A percentile compares a stretch with the other conserved stretches of the same genome.
These are phyloP conservation scores for Pandion haliaetus DNA, from an alignment of 2,113 vertebrate species.

Conservation along the genomic window DNA sequence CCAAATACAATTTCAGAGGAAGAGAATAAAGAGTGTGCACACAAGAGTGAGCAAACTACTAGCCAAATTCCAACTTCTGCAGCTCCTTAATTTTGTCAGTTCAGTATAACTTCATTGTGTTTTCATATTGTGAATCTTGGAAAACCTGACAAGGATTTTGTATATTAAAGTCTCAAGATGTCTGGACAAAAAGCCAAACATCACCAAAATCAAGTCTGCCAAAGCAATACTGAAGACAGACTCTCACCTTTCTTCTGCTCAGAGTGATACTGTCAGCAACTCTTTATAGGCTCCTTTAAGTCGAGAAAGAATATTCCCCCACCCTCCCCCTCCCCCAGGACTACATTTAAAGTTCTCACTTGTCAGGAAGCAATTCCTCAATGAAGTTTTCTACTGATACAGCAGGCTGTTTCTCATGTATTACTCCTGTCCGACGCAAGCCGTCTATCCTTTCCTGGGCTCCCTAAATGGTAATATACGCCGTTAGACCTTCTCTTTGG, in stretches of 20 bases:
- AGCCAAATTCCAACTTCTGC: neutral
- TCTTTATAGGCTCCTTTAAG: neutral
- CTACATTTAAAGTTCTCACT: conserved; percentile 74
- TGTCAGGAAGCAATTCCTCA: conserved; percentile 95
- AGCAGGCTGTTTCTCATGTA: conserved; percentile 93
- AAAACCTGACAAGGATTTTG: neutral
- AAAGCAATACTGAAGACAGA: neutral
- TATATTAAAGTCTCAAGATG: neutral
- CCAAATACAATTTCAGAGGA: neutral
- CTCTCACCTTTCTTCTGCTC: neutral
- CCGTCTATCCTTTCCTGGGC: conserved; percentile 94
- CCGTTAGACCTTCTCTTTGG: neutral
- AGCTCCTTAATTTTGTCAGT: neutral
- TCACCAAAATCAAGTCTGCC: neutral
- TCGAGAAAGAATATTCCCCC: neutral
- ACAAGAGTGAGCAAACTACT: neutral
- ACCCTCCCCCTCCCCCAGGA: neutral
- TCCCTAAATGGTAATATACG: conserved; percentile 74
- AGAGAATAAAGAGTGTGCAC: neutral
- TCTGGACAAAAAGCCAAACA: neutral
- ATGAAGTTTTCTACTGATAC: conserved; percentile 96
- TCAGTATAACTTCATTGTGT: neutral
- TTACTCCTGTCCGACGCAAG: conserved; percentile 83
- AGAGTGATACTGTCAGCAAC: neutral
- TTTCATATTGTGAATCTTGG: neutral